A percentile compares a stretch with the other conserved stretches of the same genome.
These are phyloP conservation scores for Chironomus tentans DNA, from an alignment of 2,888 invertebrate species.

Conservation along the genomic window DNA sequence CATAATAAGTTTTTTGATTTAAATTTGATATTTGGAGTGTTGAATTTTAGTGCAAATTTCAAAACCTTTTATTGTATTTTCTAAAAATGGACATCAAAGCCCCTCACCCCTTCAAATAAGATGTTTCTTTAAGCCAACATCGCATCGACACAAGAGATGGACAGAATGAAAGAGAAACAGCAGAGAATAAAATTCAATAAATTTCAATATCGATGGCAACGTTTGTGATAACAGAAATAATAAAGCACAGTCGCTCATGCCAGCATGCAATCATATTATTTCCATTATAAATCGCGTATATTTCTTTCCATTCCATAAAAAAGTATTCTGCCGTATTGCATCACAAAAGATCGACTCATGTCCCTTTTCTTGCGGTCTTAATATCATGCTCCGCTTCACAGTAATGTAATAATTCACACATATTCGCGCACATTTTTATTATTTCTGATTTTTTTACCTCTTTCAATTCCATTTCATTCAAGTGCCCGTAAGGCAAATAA, in stretches of 20 bases:
- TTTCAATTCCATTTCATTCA: not conserved
- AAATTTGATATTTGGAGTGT: no score
- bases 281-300: not conserved
- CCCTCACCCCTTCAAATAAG: not conserved
- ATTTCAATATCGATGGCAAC: slow-evolving; percentile 18
- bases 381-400: slow-evolving; percentile 21
- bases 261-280: slow-evolving; percentile 7
- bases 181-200: slow-evolving; percentile 16
- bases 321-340: not conserved
- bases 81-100: no score
- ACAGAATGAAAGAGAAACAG: not conserved
- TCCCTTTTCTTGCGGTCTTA: slow-evolving; percentile 8
- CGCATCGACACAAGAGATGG: not conserved
- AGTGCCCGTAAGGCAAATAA: slow-evolving; percentile 3
- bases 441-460: not conserved
- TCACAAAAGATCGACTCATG: not conserved
- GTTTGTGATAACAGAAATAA: slow-evolving; percentile 24
- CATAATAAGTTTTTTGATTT: no score
- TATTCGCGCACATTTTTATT: slow-evolving; percentile 17
- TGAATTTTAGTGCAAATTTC: no score
- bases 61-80: no score
- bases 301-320: not conserved
- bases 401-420: slow-evolving; percentile 22
- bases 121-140: not conserved
- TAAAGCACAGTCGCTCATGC: slow-evolving; percentile 15